Conservation (phyloP, 2,888 invertebrate species). For the Lissocephala sabroskyi region DNA sequence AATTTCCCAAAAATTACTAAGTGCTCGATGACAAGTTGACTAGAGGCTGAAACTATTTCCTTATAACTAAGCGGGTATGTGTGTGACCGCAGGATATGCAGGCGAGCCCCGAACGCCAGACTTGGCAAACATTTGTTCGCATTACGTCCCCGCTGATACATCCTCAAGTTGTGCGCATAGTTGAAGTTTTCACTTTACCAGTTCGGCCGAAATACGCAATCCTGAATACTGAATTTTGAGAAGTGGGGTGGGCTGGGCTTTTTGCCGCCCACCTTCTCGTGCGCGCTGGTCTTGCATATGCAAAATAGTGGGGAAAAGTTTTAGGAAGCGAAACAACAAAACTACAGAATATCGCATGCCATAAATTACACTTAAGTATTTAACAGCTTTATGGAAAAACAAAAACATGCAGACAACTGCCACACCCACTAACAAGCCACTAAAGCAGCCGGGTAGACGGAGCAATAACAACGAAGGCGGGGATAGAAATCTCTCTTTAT, state of each 20-base stretch:
- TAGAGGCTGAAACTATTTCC: too few relatives aligned
- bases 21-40: too few relatives aligned
- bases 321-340: slow-evolving; percentile 53
- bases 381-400: slow-evolving; percentile 55
- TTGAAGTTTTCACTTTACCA: slow-evolving; percentile 35
- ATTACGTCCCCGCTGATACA: too few relatives aligned
- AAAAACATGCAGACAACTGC: slow-evolving; percentile 17
- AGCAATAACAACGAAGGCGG: too few relatives aligned
- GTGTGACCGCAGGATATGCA: too few relatives aligned
- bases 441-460: slow-evolving; percentile 13
- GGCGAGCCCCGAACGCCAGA: too few relatives aligned
- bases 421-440: slow-evolving; percentile 29
- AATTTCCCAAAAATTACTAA: too few relatives aligned
- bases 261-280: slow-evolving; percentile 19
- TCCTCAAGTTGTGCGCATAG: too few relatives aligned
- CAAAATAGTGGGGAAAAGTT: slow-evolving; percentile 40
- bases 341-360: slow-evolving; percentile 64
- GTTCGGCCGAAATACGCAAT: too few relatives aligned
- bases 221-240: too few relatives aligned
- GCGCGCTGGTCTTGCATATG: slow-evolving; percentile 30
- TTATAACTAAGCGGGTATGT: too few relatives aligned
- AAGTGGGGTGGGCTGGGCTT: slow-evolving; percentile 19
- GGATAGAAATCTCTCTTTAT: slow-evolving; percentile 4
- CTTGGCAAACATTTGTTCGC: too few relatives aligned
- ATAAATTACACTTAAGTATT: slow-evolving; percentile 62